Evolutionary conservation across 1,140 invertebrate genomes (phyloP), one percentile per base, ranked within the genome.

Genomic region (Eupristina koningsbergeri): DNA sequence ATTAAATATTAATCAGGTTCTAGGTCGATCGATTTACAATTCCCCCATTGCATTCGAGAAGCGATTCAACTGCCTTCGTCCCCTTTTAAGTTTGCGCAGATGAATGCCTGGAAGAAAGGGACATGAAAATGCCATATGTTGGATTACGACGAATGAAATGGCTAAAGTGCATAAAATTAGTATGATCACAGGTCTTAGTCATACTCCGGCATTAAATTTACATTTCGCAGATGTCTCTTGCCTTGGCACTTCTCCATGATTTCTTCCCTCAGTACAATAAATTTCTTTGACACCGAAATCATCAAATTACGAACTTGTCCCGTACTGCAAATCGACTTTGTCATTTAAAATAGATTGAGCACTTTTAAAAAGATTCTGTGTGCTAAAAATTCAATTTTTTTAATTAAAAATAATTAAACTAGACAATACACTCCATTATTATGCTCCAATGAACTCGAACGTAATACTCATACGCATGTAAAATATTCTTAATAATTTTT

Each of bases 91-190:
- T 80, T 80, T 41, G 69, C 47, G n/a, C 22, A 73, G 19, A 61
- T 15, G 26, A 41, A 58, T 53, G 47, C 3, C 2, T 45, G 45
- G 11, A 75, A 61, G 45, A 50, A 50, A 53, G 81, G 61, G 73
- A 76, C 58, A 61, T 78, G 74, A 77, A 71, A 69, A 63, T 39
- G 83, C 83, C 83, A 84, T 84, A 84, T 80, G 83, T 75, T 71
- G 83, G 77, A 80, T 84, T 84, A 84, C 76, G 75, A 79, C 67
- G 76, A 79, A 75, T 41, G 82, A 71, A 83, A 78, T 78, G 75
- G 81, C 34, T 63, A 83, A 78, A 74, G 82, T 79, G 82, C 76
- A 84, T 84, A 79, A 84, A 79, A 84, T 84, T 84, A 84, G 76
- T 74, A 36, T 74, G 82, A 79, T 84, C 82, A 53, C 67, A 64